phyloP scores from a whole-genome alignment of 2,797 vertebrate species.

The Peromyscus attwateri region DNA sequence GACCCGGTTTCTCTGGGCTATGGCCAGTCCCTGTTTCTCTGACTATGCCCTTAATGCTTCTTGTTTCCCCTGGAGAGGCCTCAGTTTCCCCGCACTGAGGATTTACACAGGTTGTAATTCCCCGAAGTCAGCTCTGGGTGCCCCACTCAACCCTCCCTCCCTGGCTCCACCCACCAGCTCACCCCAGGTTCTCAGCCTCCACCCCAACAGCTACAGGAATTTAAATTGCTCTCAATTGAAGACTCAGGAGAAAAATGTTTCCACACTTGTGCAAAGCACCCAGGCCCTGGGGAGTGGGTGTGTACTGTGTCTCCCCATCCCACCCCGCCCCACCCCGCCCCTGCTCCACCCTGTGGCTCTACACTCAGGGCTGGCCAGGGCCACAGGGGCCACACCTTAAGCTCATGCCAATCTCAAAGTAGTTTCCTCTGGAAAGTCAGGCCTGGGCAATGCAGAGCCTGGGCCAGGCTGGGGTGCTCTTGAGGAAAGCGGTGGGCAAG shows the following conservation, averaged over 20 bases:
- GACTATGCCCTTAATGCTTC: neutral
- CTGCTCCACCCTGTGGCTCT: neutral
- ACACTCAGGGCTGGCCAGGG: neutral
- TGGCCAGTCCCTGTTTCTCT: neutral
- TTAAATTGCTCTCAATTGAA: conserved; percentile 44
- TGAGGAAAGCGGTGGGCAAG: conserved; percentile 58
- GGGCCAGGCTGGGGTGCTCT: neutral
- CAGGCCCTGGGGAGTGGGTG: conserved; percentile 1
- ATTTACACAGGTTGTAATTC: neutral
- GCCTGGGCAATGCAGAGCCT: neutral
- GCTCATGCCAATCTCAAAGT: neutral
- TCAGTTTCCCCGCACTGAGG: neutral
- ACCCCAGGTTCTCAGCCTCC: neutral
- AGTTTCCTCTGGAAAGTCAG: neutral
- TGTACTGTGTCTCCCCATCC: neutral
- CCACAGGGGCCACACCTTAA: neutral
- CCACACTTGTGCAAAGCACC: neutral
- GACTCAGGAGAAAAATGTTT: conserved; percentile 64
- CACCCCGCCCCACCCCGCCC: neutral
- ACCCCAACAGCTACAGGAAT: conserved; percentile 26
- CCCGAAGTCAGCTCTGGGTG: neutral
- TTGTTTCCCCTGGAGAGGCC: neutral
- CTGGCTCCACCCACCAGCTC: conserved; percentile 8
- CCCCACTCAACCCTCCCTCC: neutral
- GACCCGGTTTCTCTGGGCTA: too few species aligned